A percentile compares a stretch with the other conserved stretches of the same genome.
phyloP scores from a whole-genome alignment of 2,113 vertebrate species.

The Rana temporaria region DNA sequence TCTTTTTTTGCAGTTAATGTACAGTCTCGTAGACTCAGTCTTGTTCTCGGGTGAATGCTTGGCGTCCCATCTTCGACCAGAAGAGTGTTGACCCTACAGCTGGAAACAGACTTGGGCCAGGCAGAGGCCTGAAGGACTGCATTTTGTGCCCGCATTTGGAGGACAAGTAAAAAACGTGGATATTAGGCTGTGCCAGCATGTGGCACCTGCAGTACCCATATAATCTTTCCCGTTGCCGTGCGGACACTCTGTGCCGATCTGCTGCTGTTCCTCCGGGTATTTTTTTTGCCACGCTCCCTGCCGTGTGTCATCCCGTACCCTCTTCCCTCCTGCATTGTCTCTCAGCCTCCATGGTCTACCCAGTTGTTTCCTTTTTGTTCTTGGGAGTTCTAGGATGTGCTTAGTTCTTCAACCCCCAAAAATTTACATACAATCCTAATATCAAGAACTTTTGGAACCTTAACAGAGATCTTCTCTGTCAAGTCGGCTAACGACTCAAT shows the following conservation, averaged over 20 bases:
- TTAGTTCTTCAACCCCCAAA: conserved; percentile 11
- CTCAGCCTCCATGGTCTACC: conserved; percentile 1
- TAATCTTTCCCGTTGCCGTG: conserved; percentile 32
- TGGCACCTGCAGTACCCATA: conserved; percentile 50
- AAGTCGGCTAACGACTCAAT: too few species aligned
- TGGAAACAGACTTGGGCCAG: conserved; percentile 10
- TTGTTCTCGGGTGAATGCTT: conserved; percentile 44
- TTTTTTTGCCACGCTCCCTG: conserved; percentile 18
- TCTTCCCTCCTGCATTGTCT: neutral
- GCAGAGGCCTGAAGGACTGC: conserved; percentile 16
- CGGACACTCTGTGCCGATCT: conserved; percentile 40
- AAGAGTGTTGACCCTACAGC: conserved; percentile 27
- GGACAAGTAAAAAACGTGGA: conserved; percentile 48
- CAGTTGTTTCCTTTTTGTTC: neutral
- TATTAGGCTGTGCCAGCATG: conserved; percentile 55
- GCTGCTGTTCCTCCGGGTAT: conserved; percentile 49
- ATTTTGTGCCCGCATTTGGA: conserved; percentile 30
- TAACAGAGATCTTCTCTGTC: too few species aligned
- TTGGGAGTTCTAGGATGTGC: neutral
- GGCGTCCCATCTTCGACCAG: neutral
- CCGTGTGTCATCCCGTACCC: conserved; percentile 18
- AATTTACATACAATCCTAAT: neutral
- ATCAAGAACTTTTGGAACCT: too few species aligned
- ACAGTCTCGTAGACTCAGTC: conserved; percentile 45
- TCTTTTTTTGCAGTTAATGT: conserved; percentile 36